Evolutionary conservation across 1,140 invertebrate species (phyloP), one percentile per base, ranked within the genome.

Genomic region (Drosophila paulistorum): DNA sequence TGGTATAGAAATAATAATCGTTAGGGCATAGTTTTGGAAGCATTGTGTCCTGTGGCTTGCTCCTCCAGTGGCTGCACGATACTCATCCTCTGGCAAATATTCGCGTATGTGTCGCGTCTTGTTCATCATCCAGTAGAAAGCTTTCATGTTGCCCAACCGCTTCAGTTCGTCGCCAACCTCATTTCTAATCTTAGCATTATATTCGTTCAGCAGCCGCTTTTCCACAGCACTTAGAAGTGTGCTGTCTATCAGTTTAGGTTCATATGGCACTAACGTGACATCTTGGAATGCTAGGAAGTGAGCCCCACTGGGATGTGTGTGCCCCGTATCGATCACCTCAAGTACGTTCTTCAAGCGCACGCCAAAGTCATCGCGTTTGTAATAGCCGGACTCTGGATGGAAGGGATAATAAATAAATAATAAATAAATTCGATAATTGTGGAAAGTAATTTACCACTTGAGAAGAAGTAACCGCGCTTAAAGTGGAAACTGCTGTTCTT

Each of bases 341-440:
- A 99, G 93, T 45, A 98, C 94, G 92, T 98, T 99, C 91, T 99
- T 98, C 42, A 99, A 94, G 51, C 98, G 94, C 23, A 99, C 95
- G 2, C 98, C 98, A 93, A 97, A 99, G 68, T 96, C 95, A 10
- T 95, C 95, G 78, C 95, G 94, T 90, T 97, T 96, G 89, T 97
- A 97, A 92, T 94, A 97, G 2, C 96, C 96, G 5, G 96, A 96
- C 79, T 96, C 96, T 96, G 83, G 17, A 91, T 14, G 3, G 0
- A 7, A 48, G 7, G 2, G 7, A 30, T 9, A 10, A 1, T 10
- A 10, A 62, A 7, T 7, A 30, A 10, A 1, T 10, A 10, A 62
- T 5, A 5, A 30, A 7, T 1, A 5, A 41, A 23, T 39, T 69
- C 41, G 7, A 2, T 14, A 14, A 5, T 14, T 13, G 14, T 6